Evolutionary conservation across 2,797 vertebrate species (phyloP), one percentile per base, ranked within the genome.

Genomic region (Gouania willdenowi): DNA sequence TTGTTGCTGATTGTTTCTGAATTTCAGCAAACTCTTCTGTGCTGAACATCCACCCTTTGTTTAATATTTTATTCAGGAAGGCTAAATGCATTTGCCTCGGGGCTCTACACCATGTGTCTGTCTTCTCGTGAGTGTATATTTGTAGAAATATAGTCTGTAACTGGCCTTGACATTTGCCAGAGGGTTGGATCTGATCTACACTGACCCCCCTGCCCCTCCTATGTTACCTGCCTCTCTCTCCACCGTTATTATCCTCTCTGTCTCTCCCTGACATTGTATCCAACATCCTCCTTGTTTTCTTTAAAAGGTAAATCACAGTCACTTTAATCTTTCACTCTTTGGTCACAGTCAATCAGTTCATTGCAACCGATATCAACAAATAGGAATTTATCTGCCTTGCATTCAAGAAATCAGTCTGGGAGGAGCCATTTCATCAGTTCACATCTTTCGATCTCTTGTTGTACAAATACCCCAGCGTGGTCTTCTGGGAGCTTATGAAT

Each of bases 21-120:
- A 18, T 33, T 43, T 43, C 24, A 48, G 14, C 23, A 29, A 23
- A 14, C 35, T 51, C 30, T 20, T 52, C 33, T 51, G 25, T 8
- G 9, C 20, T 50, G 18, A 18, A 31, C 6, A 1, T 27, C 28
- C 41, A 8, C 33, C 30, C 18, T 42, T 22, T 33, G 15, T 35
- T 47, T 47, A 17, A 63, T 69, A 56, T 66, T 63, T 65, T 41
- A 66, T 57, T 63, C 38, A 46, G 9, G 9, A 29, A 52, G 35
- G 37, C 30, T 65, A 58, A 56, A 65, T 50, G 38, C 41, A 19
- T 41, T 30, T 27, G 55, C 65, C 59, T 32, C 10, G 14, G 54
- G 65, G 49, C 47, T 27, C 21, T 52, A 18, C 26, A 30, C 16
- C 1, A 2, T 26, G 41, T 27, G 8, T 14, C 16, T 35, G 15